Evolutionary conservation across 2,888 invertebrate species (phyloP), one percentile per base, ranked within the genome.

Genomic region (Tipula vernalis): DNA sequence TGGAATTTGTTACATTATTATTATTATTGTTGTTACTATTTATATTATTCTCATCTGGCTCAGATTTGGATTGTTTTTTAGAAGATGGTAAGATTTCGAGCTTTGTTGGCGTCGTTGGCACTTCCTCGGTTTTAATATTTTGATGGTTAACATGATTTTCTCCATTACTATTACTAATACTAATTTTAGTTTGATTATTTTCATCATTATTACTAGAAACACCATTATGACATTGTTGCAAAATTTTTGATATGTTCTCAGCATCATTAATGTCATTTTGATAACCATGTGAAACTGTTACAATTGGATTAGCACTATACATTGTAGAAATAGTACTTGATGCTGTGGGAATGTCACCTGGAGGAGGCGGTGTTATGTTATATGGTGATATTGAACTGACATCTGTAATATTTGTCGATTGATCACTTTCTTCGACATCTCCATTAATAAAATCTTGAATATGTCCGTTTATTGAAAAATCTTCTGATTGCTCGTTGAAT

Each of bases 151-250:
- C n/a, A 41, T 39, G 12, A 42, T 85, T n/a, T 8, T 85, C 85
- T 44, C 42, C 42, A 6, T 42, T 42, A 85, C 39, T 42, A 71
- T 86, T 86, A 57, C 41, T 85, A 57, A 84, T 84, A 39, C 36
- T 84, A 39, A 84, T 84, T 84, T 84, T 15, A 41, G 39, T 39
- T 84, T 84, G 84, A 39, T 84, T 36, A 39, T 39, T 42, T 42
- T 85, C 41, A 42, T 85, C 85, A 85, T 85, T 42, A 18, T 18
- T 42, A 85, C 39, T 42, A 85, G 71, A 28, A 28, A 28, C 42
- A 57, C 90, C 91, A 87, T 90, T 91, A 88, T 91, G 91, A 87
- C 91, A 91, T 87, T 91, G 91, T 88, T 92, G 91, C 87, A 92
- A 88, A 87, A 92, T 92, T 87, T 91, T 90, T 18, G 91, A 92